These are phyloP conservation scores for Trachymyrmex cornetzi DNA, from an alignment of 1,140 invertebrate genomes.

Conservation along the genomic window DNA sequence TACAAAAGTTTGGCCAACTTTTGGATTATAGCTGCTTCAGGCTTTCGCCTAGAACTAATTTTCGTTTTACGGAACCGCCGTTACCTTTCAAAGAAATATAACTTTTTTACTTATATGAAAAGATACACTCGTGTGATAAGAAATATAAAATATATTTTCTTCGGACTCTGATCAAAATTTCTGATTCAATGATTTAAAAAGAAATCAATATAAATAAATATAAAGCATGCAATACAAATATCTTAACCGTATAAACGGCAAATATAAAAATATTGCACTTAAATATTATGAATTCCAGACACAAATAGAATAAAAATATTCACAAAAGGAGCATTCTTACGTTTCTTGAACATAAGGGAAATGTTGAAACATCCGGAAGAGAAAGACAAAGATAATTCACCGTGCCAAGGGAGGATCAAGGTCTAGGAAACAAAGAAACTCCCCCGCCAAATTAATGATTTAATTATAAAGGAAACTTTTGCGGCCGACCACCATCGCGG, in stretches of 20 bases:
- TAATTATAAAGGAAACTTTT: slow-evolving; percentile 83
- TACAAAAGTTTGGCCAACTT: slow-evolving; percentile 62
- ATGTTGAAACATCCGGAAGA: slow-evolving; percentile 10
- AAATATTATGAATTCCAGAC: background rate
- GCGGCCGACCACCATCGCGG: slow-evolving; percentile 69
- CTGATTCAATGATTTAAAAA: background rate
- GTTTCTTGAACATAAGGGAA: background rate
- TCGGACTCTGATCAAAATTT: slow-evolving; percentile 1
- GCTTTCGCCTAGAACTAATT: slow-evolving; percentile 63
- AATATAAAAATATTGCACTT: background rate
- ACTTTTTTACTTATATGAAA: slow-evolving; percentile 55
- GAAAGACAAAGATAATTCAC: slow-evolving; percentile 32
- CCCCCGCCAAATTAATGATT: slow-evolving; percentile 80
- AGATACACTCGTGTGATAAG: slow-evolving; percentile 17
- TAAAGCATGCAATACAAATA: background rate
- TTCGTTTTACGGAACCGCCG: slow-evolving; percentile 49
- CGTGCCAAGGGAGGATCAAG: slow-evolving; percentile 55
- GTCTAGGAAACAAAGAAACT: slow-evolving; percentile 73
- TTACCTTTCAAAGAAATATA: slow-evolving; percentile 51
- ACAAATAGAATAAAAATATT: background rate
- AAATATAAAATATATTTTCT: background rate
- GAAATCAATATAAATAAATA: slow-evolving; percentile 6
- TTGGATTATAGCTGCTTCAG: slow-evolving; percentile 60
- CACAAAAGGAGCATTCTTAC: background rate
- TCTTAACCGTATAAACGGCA: background rate